Evolutionary conservation across 1,140 invertebrate genomes (phyloP), one percentile per base, ranked within the genome.

Genomic region (Aphaenogaster ashmeadi): DNA sequence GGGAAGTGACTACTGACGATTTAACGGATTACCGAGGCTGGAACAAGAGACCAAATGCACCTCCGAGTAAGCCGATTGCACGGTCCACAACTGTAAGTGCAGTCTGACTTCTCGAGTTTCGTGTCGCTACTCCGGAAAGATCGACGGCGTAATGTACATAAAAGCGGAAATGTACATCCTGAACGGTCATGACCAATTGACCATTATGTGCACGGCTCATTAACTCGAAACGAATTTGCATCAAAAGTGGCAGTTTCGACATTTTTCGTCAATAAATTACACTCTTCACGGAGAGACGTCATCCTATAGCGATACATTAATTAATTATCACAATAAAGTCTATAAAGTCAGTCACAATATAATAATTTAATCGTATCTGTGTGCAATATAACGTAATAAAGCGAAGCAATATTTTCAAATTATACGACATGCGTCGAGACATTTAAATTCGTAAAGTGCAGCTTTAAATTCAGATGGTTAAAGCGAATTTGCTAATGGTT

Each of bases 171-270:
- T 88, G 80, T 79, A 67, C 69, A 74, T 87, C 41, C 54, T 44
- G 52, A 52, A 36, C 52, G 21, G 62, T 66, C 64, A 69, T 41
- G 84, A 62, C 27, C 47, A 86, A 86, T 86, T 86, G 77, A 3
- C n/a, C 18, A 15, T 54, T 36, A 6, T 33, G 18, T n/a, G 27
- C 41, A 84, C 41, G 69, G 18, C 74, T 90, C 88, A 92, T 93
- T 93, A 92, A 89, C 71, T 89, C 71, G 85, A 88, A 92, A 92
- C 91, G 60, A 92, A 92, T 92, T 91, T 85, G 79, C 91, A 79
- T 91, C 80, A 81, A 86, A 69, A 79, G 64, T 41, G 41, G 56
- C 36, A 64, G 75, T 69, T 86, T 89, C 67, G 80, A 74, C 47
- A 56, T 90, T 89, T 88, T 87, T 88, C 74, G 87, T 87, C 74